phyloP scores from a whole-genome alignment of 2,113 vertebrate genomes.

The Oncorhynchus masou region DNA sequence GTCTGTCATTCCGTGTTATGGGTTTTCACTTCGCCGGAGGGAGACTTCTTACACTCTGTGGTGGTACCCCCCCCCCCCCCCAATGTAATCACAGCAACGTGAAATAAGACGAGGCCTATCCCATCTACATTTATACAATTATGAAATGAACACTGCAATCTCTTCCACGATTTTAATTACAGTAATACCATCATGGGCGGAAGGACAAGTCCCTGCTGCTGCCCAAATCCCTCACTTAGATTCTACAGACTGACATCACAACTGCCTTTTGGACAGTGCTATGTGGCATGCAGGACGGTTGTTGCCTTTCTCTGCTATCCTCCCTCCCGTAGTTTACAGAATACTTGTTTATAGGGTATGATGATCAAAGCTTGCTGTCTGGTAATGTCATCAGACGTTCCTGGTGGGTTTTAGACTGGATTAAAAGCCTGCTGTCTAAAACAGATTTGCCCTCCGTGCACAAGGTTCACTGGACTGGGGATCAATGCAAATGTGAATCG shows the following conservation, averaged over 20 bases:
- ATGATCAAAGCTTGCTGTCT: slow-evolving; percentile 13
- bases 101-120: background rate
- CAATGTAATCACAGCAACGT: slow-evolving; percentile 23
- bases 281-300: background rate
- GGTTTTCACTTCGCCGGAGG: background rate
- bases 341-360: background rate
- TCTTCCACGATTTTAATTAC: slow-evolving; percentile 41
- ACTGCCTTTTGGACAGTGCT: slow-evolving; percentile 14
- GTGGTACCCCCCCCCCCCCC: slow-evolving; percentile 19
- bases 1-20: slow-evolving; percentile 22
- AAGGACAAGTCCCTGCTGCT: slow-evolving; percentile 16
- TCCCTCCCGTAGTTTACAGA: background rate
- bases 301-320: slow-evolving; percentile 10
- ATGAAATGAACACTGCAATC: slow-evolving; percentile 4
- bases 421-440: background rate
- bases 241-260: slow-evolving; percentile 30
- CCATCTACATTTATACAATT: background rate
- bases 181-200: slow-evolving; percentile 28
- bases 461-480: background rate
- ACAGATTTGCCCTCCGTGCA: background rate
- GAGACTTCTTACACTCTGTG: too few relatives aligned
- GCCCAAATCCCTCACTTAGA: slow-evolving; percentile 25
- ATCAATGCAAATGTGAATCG: background rate
- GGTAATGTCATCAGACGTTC: background rate
- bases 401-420: background rate